Evolutionary conservation across 2,797 vertebrate genomes (phyloP), one percentile per base, ranked within the genome.

Genomic region (Argentina silus): DNA sequence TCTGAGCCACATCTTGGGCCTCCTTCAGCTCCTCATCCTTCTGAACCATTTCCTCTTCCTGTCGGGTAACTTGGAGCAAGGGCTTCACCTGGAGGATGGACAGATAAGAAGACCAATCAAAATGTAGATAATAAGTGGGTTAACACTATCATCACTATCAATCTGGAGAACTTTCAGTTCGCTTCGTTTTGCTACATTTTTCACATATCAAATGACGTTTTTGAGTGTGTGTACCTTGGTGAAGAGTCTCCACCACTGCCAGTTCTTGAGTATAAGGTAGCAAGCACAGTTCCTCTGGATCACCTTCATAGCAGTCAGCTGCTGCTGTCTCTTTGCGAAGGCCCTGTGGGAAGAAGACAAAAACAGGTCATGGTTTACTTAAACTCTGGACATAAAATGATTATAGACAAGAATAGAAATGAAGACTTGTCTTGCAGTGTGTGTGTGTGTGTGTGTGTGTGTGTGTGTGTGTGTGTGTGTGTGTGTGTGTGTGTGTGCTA

Each of bases 221-320:
- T 36, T 36, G 27, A 55, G 53, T 67, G 50, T 69, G 7, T 19
- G 45, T 42, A 96, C 98, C 92, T 99, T 99, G 23, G 98, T 99
- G 80, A 99, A 99, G n/a, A 99, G 95, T 79, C 97, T 92, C 98
- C 98, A 99, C 98, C 98, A 99, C 79, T 99, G 98, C 98, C 98
- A 99, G 90, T 98, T 98, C 78, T 95, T 95, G 77, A 99, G 95
- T 85, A 97, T 98, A 76, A 99, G 95, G 88, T 98, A 99, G 83
- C 97, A 97, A 48, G 97, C 96, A 0, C 96, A 98, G 73, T 99
- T 99, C 84, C 98, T 96, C 86, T 99, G 98, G 81, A 99, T 97
- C 77, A 99, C 96, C 87, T 95, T 97, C 97, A 98, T 98, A 81
- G 98, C 97, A 0, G 90, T 98, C 69, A 99, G 67, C 90, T 99